phyloP scores from a whole-genome alignment of 1,140 invertebrate species.

The Cydia splendana region DNA sequence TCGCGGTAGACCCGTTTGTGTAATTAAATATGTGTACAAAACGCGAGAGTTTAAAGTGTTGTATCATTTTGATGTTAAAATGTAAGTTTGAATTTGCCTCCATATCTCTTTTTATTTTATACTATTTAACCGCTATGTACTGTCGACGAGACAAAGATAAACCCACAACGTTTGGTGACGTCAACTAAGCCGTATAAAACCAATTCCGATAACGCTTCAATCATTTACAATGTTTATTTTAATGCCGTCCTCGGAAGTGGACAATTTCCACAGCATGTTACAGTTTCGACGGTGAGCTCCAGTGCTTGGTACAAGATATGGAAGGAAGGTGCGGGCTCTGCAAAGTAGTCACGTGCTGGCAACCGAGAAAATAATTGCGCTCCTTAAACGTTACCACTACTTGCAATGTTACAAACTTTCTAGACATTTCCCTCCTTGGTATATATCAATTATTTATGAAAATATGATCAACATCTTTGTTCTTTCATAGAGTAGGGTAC shows the following conservation, averaged over 20 bases:
- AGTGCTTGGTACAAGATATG: constrained; percentile 7
- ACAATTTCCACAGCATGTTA: constrained; percentile 28
- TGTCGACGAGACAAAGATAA: background rate
- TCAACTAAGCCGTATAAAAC: background rate
- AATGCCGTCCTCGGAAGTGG: constrained; percentile 23
- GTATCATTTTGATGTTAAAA: background rate
- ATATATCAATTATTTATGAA: too few relatives aligned
- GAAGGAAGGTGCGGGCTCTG: background rate
- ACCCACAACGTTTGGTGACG: background rate
- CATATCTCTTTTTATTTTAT: background rate
- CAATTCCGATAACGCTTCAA: constrained; percentile 27
- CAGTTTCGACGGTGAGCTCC: background rate
- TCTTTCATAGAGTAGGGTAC: too few relatives aligned
- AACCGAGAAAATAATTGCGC: background rate
- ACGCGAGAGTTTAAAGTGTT: too few relatives aligned
- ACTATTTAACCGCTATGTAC: background rate
- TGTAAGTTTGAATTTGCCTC: too few relatives aligned
- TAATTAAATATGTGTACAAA: too few relatives aligned
- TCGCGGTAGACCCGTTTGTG: too few relatives aligned
- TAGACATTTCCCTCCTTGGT: too few relatives aligned
- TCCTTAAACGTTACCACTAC: too few relatives aligned
- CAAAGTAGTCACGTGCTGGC: background rate
- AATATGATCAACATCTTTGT: too few relatives aligned
- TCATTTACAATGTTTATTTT: constrained; percentile 22
- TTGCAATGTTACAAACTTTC: too few relatives aligned